Evolutionary conservation across 1,140 invertebrate genomes (phyloP).

Genomic region (Thalassaphorura encarpata): DNA sequence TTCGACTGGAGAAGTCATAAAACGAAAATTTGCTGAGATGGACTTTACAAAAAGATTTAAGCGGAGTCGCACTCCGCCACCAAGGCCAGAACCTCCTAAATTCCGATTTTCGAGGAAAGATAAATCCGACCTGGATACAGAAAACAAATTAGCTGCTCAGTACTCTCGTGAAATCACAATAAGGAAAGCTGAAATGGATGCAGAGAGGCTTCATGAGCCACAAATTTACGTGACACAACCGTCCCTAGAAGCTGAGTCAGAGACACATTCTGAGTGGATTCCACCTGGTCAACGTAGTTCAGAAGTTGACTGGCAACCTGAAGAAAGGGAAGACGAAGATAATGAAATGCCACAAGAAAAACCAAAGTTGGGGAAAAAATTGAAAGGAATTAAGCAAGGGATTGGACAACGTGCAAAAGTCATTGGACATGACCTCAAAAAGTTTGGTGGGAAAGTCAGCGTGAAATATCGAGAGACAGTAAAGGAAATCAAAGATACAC

Average conservation of each 20-base stretch:
- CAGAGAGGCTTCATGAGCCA: constrained; percentile 12
- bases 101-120: not conserved
- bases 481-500: constrained; percentile 23
- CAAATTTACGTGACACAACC: constrained; percentile 26
- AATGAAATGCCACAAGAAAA: not conserved
- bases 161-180: constrained; percentile 16
- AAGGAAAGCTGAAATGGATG: constrained; percentile 6
- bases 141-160: constrained; percentile 20
- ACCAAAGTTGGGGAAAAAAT: constrained; percentile 2
- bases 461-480: constrained; percentile 16
- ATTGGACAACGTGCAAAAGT: constrained; percentile 16
- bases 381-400: constrained; percentile 18
- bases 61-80: constrained; percentile 23
- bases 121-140: not conserved
- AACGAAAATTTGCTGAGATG: constrained; percentile 13
- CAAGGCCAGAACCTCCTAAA: constrained; percentile 19
- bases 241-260: constrained; percentile 15
- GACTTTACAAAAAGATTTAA: constrained; percentile 23
- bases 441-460: constrained; percentile 20
- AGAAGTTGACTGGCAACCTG: not conserved
- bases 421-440: constrained; percentile 22
- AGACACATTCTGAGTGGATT: not conserved
- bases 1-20: constrained; percentile 1
- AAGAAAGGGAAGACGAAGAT: not conserved
- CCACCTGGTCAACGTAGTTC: not conserved